phyloP scores from a whole-genome alignment of 2,888 invertebrate genomes.

The Scaptomyza tumidula region DNA sequence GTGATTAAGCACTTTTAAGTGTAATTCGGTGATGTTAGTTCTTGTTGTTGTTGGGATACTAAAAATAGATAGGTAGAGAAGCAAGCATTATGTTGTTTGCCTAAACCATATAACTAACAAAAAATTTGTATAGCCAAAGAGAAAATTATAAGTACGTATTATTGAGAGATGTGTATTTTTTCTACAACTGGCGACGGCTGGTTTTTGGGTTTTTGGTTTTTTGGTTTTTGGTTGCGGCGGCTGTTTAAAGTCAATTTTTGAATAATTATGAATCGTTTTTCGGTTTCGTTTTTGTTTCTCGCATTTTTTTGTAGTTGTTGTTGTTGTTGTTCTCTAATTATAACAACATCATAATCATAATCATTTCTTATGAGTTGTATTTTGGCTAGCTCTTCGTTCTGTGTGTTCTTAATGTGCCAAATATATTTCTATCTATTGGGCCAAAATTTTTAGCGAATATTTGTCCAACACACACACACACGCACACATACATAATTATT shows the following conservation, averaged over 20 bases:
- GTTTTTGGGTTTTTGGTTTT: too few species aligned
- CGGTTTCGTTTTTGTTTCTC: constrained; percentile 23
- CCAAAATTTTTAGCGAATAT: constrained; percentile 52
- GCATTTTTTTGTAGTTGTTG: background rate
- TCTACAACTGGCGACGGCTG: constrained; percentile 41
- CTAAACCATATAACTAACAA: constrained; percentile 82
- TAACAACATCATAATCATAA: constrained; percentile 76
- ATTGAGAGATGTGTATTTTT: constrained; percentile 49
- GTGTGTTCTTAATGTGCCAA: constrained; percentile 73
- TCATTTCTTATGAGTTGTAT: constrained; percentile 59
- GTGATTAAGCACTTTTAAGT: constrained; percentile 79
- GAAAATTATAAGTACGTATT: background rate
- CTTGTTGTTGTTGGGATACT: constrained; percentile 37
- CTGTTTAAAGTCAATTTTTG: constrained; percentile 77
- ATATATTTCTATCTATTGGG: constrained; percentile 69
- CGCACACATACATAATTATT: constrained; percentile 10
- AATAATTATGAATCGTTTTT: constrained; percentile 80
- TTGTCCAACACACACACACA: constrained; percentile 59
- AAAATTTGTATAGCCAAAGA: constrained; percentile 70
- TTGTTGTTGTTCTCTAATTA: constrained; percentile 71
- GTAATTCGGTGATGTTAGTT: constrained; percentile 64
- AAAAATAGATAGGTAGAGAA: constrained; percentile 70
- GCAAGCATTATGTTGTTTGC: constrained; percentile 50
- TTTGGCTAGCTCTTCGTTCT: constrained; percentile 56
- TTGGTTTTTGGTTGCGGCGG: constrained; percentile 40